A percentile compares a stretch with the other conserved stretches of the same genome.
These are phyloP conservation scores for Discoglossus pictus DNA, from an alignment of 2,797 vertebrate species.

Conservation along the genomic window DNA sequence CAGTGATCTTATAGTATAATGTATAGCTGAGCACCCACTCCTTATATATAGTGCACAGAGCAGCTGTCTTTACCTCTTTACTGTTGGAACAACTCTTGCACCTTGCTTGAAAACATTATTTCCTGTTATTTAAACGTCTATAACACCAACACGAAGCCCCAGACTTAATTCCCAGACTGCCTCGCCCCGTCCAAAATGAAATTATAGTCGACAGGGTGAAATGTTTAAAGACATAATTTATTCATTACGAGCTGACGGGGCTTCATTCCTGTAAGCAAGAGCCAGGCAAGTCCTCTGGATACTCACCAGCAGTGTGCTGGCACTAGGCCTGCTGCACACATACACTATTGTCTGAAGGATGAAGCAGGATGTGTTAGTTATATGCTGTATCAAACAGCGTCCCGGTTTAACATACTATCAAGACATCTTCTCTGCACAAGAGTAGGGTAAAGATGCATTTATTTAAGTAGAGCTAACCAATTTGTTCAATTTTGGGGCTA, in stretches of 20 bases:
- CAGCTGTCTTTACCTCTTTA: conserved; percentile 23
- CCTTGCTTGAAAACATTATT: conserved; percentile 49
- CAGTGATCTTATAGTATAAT: too few relatives aligned
- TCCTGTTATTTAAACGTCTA: conserved; percentile 52
- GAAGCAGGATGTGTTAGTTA: conserved; percentile 46
- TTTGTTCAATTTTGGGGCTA: too few relatives aligned
- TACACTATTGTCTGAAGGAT: conserved; percentile 49
- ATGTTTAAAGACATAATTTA: conserved; percentile 54
- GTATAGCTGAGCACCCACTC: too few relatives aligned
- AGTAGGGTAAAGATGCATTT: conserved; percentile 7
- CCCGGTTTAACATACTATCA: conserved; percentile 23
- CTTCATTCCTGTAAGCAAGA: conserved; percentile 48
- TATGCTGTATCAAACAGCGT: conserved; percentile 35
- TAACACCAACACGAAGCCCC: conserved; percentile 50
- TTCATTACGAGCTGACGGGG: conserved; percentile 51
- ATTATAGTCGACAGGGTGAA: conserved; percentile 53
- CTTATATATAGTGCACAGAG: conserved; percentile 17
- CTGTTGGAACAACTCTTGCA: conserved; percentile 34
- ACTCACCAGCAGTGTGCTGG: conserved; percentile 48
- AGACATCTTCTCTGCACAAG: conserved; percentile 12
- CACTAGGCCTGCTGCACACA: conserved; percentile 39
- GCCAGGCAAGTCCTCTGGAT: conserved; percentile 51
- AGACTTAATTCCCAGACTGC: conserved; percentile 54
- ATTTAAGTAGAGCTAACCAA: background rate
- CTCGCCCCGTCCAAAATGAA: conserved; percentile 51